Conservation (phyloP, 2,888 invertebrate species). For the Cephus runcator region DNA sequence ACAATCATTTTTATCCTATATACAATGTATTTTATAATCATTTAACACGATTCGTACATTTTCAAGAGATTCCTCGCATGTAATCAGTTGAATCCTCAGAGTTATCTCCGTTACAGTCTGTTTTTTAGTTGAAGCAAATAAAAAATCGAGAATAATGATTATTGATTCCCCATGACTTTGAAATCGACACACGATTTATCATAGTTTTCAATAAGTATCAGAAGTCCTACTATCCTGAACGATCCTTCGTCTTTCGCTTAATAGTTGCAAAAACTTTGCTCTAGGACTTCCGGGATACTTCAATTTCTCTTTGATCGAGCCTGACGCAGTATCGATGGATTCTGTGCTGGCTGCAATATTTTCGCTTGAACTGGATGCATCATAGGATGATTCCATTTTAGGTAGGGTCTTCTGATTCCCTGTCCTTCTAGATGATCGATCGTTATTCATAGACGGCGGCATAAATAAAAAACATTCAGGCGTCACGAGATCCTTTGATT, state of each 20-base stretch:
- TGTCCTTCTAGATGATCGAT: conserved; percentile 7
- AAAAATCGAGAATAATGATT: too few relatives aligned
- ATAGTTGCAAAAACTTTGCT: conserved; percentile 49
- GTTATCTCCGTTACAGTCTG: too few relatives aligned
- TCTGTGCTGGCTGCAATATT: conserved; percentile 31
- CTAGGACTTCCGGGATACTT: conserved; percentile 52
- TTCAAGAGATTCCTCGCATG: too few relatives aligned
- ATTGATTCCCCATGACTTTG: not conserved
- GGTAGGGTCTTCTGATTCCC: not conserved
- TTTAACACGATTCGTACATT: too few relatives aligned
- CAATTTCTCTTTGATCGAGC: conserved; percentile 36
- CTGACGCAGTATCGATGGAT: conserved; percentile 30
- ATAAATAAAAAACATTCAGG: conserved; percentile 24
- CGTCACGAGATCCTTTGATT: conserved; percentile 14
- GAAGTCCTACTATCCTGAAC: conserved; percentile 46
- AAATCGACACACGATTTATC: not conserved
- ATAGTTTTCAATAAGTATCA: not conserved
- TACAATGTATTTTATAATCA: not conserved
- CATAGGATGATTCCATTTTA: conserved; percentile 28
- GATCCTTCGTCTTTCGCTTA: conserved; percentile 50
- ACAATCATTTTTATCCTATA: not conserved
- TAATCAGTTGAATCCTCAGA: too few relatives aligned
- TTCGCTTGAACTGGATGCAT: conserved; percentile 35
- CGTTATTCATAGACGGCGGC: conserved; percentile 14
- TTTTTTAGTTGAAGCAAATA: too few relatives aligned